Base-by-base conservation (phyloP, 2,888 invertebrate species). In the Gibbula magus region DNA sequence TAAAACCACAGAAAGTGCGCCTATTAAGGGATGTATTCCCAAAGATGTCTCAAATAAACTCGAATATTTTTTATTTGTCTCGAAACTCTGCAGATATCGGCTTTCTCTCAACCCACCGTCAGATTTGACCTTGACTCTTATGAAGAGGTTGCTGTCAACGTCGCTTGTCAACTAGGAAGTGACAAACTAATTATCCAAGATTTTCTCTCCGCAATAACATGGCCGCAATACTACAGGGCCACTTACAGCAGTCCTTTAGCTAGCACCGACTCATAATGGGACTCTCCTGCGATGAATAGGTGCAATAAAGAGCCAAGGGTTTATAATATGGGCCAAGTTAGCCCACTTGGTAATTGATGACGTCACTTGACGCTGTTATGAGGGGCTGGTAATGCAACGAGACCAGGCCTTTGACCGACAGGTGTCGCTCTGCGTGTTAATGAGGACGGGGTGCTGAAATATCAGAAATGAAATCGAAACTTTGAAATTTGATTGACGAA, bases 321-420 rank as follows among this genome's bases (percentile, higher is more conserved):
- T 75, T 54, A 75, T 54, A 54, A 75, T 54, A 53, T 35, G 32
- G 54, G 54, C 54, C 54, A 52, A 75, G 53, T 75, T 52, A 54
- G 53, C 75, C 53, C 52, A 52, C 75, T 53, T 54, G 25, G 54
- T 32, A 52, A 52, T 75, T 35, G 35, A 52, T 52, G 52, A 75
- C 75, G 53, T 53, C 70, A 70, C 70, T 70, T 35, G 35, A 35
- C 29, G 39, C 35, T 35, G 70, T 70, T 29, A 20, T 35, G 35
- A 70, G 61, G 20, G 32, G 70, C 18, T 10, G 20, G 32, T 70
- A 70, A 32, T 35, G 39, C 70, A 35, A 32, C 20, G n/a, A 35
- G 70, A 35, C 16, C n/a, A 35, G 70, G n/a, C 70, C 29, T 61
- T 29, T 61, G 61, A 61, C 25, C 61, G 25, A 61, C 61, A 61